These are phyloP conservation scores for Enteromius anoplus DNA, from an alignment of 2,797 vertebrate genomes.

Conservation along the genomic window DNA sequence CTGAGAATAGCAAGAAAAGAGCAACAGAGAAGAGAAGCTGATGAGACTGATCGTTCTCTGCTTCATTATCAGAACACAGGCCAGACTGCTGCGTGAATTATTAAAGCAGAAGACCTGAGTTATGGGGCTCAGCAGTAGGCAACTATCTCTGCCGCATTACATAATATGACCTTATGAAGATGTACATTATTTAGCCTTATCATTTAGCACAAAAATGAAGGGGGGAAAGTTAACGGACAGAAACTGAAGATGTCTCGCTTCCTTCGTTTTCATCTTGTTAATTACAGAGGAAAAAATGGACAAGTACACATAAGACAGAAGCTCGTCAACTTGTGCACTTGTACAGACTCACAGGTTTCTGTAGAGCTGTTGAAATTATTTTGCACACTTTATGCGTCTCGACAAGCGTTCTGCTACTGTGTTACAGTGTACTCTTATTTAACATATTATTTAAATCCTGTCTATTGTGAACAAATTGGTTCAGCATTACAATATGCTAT, in stretches of 20 bases:
- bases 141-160: constrained; percentile 21
- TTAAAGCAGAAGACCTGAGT: constrained; percentile 49
- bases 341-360: background rate
- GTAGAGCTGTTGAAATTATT: background rate
- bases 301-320: background rate
- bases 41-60: constrained; percentile 33
- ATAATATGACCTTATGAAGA: constrained; percentile 53
- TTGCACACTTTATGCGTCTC: no score
- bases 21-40: constrained; percentile 28
- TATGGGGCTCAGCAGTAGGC: constrained; percentile 38
- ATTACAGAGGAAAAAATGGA: no score
- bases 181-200: constrained; percentile 44
- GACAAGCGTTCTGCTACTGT: background rate
- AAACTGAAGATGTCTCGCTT: background rate
- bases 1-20: background rate
- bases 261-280: background rate
- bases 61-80: constrained; percentile 42
- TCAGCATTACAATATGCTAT: no score
- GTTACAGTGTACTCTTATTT: background rate
- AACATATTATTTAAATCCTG: no score
- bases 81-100: constrained; percentile 52
- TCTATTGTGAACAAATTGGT: no score
- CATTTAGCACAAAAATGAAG: background rate
- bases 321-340: background rate
- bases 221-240: background rate